Conservation (phyloP, 2,113 vertebrate species). For the Neomonachus schauinslandi region DNA sequence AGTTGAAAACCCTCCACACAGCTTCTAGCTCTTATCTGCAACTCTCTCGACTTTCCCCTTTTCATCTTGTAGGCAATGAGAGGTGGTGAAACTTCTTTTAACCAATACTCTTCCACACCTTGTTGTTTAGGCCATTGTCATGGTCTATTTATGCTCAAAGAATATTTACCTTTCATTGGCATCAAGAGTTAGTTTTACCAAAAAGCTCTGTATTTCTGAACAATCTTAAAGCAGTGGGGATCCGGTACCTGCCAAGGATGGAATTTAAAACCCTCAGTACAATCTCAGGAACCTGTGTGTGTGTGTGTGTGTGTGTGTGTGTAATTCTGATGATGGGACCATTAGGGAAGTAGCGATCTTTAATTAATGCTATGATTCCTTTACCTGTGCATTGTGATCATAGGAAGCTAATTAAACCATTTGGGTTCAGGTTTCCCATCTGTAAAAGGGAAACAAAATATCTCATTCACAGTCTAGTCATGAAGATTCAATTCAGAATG, state of each 20-base stretch:
- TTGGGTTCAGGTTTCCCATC: neutral
- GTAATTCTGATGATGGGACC: neutral
- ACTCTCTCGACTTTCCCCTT: neutral
- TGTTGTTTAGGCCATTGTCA: neutral
- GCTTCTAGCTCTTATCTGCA: neutral
- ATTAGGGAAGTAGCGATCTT: neutral
- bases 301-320: neutral
- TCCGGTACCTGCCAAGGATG: neutral
- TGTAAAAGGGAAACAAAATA: neutral
- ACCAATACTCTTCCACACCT: neutral
- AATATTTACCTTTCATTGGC: neutral
- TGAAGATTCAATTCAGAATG: neutral
- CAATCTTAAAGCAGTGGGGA: neutral
- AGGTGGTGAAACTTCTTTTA: neutral
- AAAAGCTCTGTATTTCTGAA: neutral
- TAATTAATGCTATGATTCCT: neutral
- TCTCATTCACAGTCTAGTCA: neutral
- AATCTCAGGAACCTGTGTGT: neutral
- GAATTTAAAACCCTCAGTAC: neutral
- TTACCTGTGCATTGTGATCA: neutral
- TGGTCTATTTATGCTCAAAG: neutral
- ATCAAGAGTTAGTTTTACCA: conserved; percentile 22
- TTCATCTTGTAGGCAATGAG: neutral
- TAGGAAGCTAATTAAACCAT: neutral
- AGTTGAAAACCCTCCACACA: neutral